A percentile compares a stretch with the other conserved stretches of the same genome.
These are phyloP conservation scores for Saccostrea echinata DNA, from an alignment of 1,140 invertebrate species.

Conservation along the genomic window DNA sequence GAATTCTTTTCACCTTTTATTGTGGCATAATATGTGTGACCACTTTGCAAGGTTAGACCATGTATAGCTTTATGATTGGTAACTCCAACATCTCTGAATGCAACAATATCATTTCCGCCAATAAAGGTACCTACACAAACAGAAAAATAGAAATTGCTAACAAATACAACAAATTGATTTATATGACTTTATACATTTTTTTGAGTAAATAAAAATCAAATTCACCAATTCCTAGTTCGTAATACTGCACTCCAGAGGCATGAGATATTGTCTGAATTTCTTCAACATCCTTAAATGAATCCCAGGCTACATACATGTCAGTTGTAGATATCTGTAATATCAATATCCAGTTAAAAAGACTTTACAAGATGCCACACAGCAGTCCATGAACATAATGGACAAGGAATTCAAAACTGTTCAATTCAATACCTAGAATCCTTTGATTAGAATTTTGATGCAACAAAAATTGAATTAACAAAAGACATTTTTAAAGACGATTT, in stretches of 20 bases:
- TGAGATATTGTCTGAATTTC: conserved; percentile 52
- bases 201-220: not conserved
- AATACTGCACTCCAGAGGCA: conserved; percentile 60
- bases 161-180: too few relatives aligned
- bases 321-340: conserved; percentile 53
- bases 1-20: too few relatives aligned
- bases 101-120: conserved; percentile 59
- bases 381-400: too few relatives aligned
- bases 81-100: conserved; percentile 56
- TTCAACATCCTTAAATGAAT: conserved; percentile 63
- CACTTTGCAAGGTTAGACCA: conserved; percentile 57
- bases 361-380: too few relatives aligned
- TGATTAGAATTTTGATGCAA: too few relatives aligned
- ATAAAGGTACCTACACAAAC: conserved; percentile 53
- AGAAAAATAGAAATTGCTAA: not conserved
- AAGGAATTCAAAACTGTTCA: too few relatives aligned
- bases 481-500: too few relatives aligned
- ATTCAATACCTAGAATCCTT: too few relatives aligned
- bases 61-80: conserved; percentile 59
- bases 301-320: conserved; percentile 61
- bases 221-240: conserved; percentile 61
- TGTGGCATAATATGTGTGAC: conserved; percentile 62
- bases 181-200: too few relatives aligned
- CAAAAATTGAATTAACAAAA: too few relatives aligned
- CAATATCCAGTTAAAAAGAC: too few relatives aligned